These are phyloP conservation scores for Drosophila subquinaria DNA, from an alignment of 2,888 invertebrate species.

Conservation along the genomic window DNA sequence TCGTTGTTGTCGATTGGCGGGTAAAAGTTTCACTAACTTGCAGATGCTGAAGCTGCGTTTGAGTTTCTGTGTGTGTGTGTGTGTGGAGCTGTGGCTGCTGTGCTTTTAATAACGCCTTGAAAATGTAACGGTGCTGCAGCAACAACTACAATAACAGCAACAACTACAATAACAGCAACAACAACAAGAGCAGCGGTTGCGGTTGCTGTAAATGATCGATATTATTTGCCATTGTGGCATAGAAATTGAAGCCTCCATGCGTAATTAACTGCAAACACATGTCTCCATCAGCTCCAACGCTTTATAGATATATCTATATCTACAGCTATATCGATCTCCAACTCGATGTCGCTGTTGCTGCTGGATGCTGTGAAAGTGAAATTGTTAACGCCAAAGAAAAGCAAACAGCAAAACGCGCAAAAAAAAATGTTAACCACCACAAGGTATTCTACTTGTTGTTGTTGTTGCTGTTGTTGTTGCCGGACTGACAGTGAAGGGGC, in stretches of 20 bases:
- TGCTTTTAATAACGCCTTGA: slow-evolving; percentile 56
- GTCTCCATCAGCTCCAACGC: slow-evolving; percentile 46
- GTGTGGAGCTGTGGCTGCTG: slow-evolving; percentile 30
- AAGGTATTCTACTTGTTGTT: slow-evolving; percentile 57
- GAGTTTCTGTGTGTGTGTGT: slow-evolving; percentile 3
- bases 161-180: slow-evolving; percentile 24
- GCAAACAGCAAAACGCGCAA: slow-evolving; percentile 60
- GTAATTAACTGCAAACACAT: slow-evolving; percentile 76
- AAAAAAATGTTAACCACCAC: slow-evolving; percentile 58
- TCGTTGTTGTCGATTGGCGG: slow-evolving; percentile 35
- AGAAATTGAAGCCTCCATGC: slow-evolving; percentile 71
- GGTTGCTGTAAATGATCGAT: slow-evolving; percentile 71
- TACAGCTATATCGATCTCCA: slow-evolving; percentile 30
- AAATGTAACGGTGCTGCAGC: slow-evolving; percentile 71
- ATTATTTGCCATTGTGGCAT: slow-evolving; percentile 77
- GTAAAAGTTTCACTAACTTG: slow-evolving; percentile 77
- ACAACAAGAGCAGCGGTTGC: slow-evolving; percentile 25
- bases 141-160: no score
- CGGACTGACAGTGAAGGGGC: slow-evolving; percentile 70
- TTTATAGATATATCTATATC: slow-evolving; percentile 5
- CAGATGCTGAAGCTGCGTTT: slow-evolving; percentile 53
- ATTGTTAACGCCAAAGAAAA: slow-evolving; percentile 70
- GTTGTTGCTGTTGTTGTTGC: slow-evolving; percentile 17
- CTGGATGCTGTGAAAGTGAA: slow-evolving; percentile 83
- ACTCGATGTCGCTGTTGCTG: slow-evolving; percentile 5